These are phyloP conservation scores for Lepidurus arcticus DNA, from an alignment of 1,140 invertebrate genomes.

Conservation along the genomic window DNA sequence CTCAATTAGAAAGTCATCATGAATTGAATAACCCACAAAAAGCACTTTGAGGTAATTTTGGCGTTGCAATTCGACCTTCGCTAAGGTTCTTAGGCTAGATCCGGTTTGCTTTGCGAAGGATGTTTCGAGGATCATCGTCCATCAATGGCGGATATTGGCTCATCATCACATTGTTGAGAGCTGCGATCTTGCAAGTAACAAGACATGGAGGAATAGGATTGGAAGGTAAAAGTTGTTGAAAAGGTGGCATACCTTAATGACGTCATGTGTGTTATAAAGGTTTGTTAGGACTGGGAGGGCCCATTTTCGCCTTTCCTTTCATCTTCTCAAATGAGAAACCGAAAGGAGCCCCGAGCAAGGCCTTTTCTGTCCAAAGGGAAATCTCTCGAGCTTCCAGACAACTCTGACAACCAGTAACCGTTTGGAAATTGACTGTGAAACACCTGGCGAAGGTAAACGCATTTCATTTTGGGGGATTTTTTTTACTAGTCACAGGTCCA, in stretches of 20 bases:
- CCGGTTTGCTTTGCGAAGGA: not conserved
- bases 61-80: not conserved
- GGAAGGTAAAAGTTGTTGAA: slow-evolving; percentile 16
- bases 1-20: not conserved
- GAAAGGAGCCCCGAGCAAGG: slow-evolving; percentile 13
- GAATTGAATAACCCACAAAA: no score
- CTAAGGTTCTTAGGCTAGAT: not conserved
- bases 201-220: not conserved
- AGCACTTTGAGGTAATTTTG: not conserved
- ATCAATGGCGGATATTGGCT: not conserved
- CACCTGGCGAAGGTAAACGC: not conserved
- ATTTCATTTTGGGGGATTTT: not conserved
- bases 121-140: not conserved
- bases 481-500: not conserved
- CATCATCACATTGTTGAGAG: not conserved
- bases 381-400: not conserved
- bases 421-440: slow-evolving; percentile 11
- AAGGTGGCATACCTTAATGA: not conserved
- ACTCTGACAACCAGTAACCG: not conserved
- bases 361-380: slow-evolving; percentile 22
- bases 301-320: slow-evolving; percentile 19
- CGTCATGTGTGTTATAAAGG: not conserved
- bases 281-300: not conserved
- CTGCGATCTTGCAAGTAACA: not conserved
- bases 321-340: slow-evolving; percentile 15